Evolutionary conservation across 64 coral and sea anemone genomes (phyloP).

Genomic region (Pachyseris speciosa): DNA sequence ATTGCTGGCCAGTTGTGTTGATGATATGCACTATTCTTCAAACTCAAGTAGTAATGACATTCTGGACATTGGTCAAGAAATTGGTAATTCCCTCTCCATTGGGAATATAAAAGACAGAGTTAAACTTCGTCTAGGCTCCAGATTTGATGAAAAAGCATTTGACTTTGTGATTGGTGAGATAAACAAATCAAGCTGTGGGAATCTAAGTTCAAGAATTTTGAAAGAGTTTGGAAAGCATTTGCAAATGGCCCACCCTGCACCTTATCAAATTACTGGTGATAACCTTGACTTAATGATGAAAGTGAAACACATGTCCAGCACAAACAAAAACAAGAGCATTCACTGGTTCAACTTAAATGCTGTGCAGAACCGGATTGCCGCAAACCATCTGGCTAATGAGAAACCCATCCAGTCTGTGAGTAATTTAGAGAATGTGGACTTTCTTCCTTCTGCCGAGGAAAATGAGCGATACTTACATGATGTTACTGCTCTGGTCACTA

Average conservation of each 20-base stretch:
- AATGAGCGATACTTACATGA: constrained; percentile 57
- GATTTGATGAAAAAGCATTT: background rate
- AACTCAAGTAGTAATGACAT: background rate
- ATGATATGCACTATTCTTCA: too few relatives aligned
- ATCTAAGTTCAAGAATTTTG: background rate
- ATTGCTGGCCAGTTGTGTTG: background rate
- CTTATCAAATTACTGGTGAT: background rate
- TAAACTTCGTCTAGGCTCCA: background rate
- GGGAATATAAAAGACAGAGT: background rate
- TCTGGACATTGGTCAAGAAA: background rate
- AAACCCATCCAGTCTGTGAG: background rate
- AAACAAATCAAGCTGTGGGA: background rate
- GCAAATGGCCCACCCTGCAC: background rate
- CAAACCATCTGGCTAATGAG: constrained; percentile 23
- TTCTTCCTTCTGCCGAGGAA: constrained; percentile 44
- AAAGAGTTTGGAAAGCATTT: background rate
- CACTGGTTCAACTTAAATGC: constrained; percentile 76
- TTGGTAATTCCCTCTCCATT: too few relatives aligned
- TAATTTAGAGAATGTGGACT: constrained; percentile 41
- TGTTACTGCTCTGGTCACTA: constrained; percentile 24
- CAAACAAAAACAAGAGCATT: constrained; percentile 60
- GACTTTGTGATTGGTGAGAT: background rate
- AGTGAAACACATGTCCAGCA: background rate
- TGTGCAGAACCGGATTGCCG: constrained; percentile 4
- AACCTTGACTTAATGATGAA: background rate